Conservation (phyloP, 2,888 invertebrate genomes). For the Silvanus unidentatus region DNA sequence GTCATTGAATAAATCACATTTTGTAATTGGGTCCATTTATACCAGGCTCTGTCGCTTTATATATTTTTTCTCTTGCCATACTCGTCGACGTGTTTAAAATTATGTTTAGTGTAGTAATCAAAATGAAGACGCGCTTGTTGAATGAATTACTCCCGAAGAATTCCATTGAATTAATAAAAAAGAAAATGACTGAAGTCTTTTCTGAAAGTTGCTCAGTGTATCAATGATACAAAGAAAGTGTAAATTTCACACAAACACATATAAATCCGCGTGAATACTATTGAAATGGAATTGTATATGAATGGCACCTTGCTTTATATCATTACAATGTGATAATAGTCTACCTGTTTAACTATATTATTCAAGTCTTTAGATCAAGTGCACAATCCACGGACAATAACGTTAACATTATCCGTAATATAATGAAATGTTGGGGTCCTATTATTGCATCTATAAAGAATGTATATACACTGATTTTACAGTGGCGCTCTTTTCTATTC, state of each 20-base stretch:
- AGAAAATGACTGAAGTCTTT: too few species aligned
- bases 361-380: conserved; percentile 45
- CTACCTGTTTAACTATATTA: conserved; percentile 46
- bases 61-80: too few species aligned
- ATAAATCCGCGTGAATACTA: conserved; percentile 26
- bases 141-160: too few species aligned
- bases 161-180: too few species aligned
- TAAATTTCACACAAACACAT: conserved; percentile 28
- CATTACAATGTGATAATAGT: conserved; percentile 42
- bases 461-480: conserved; percentile 42
- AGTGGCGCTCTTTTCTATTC: conserved; percentile 29
- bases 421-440: conserved; percentile 44
- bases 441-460: conserved; percentile 41
- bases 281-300: conserved; percentile 27
- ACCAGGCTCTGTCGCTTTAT: too few species aligned
- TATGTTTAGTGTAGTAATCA: too few species aligned
- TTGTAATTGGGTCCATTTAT: too few species aligned
- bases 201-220: too few species aligned
- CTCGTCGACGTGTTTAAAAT: too few species aligned
- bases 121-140: too few species aligned
- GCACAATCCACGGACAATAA: conserved; percentile 45
- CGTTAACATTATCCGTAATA: conserved; percentile 44
- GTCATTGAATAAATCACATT: too few species aligned
- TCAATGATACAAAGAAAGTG: conserved; percentile 20
- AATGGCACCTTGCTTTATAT: conserved; percentile 42